Evolutionary conservation across 2,797 vertebrate genomes (phyloP), one percentile per base, ranked within the genome.

Genomic region (Amniataba percoides): DNA sequence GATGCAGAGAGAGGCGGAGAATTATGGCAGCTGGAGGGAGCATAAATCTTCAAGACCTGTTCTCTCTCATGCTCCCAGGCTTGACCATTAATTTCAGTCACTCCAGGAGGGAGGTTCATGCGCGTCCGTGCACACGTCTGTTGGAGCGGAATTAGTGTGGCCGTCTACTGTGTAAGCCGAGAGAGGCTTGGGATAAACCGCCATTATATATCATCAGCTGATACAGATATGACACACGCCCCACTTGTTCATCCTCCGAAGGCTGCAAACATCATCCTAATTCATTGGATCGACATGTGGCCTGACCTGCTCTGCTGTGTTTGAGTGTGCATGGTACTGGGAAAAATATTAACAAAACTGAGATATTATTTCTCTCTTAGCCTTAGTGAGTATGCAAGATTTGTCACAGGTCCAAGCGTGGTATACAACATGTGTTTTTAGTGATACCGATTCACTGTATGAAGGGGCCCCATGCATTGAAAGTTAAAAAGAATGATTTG

Each of bases 61-160:
- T 81, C 63, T 71, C 66, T 66, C 69, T 62, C 57, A 40, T 65
- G 71, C 71, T 82, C 49, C 18, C 48, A 71, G 87, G 56, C 77
- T 77, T 80, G 71, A 78, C 83, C 85, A 88, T 91, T 89, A 68
- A 90, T 92, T 92, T 82, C 56, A 83, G 59, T 84, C 83, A 86
- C 82, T 65, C 57, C 46, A 23, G 74, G 69, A 75, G 77, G 64
- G 70, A 57, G 66, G 60, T 62, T 74, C 82, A 53, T 80, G 72
- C 73, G 75, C 80, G 75, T 85, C 74, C 87, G 67, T 81, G 68
- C 76, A 64, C 53, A 73, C 66, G 69, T 60, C 71, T 71, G 66
- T 62, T 67, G 58, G 10, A 49, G 48, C 2, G 7, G 40, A 65
- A 73, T 67, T 52, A 62, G 62, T 71, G 43, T 69, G 68, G 43